A percentile compares a stretch with the other conserved stretches of the same genome.
These are phyloP conservation scores for Drosophila persimilis DNA, from an alignment of 1,140 invertebrate species.

Conservation along the genomic window DNA sequence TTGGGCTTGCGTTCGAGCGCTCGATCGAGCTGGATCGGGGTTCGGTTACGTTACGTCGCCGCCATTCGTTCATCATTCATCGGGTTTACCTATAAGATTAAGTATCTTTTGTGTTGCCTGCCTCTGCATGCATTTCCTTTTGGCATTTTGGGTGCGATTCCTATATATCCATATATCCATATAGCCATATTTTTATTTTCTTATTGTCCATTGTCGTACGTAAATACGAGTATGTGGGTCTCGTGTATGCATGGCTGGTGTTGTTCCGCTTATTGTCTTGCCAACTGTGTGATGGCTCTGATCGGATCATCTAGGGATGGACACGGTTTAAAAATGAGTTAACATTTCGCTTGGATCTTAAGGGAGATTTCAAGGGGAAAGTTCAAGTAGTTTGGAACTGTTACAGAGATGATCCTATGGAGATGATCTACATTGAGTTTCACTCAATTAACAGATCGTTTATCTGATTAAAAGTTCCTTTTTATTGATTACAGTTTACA, in stretches of 20 bases:
- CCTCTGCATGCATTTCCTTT: conserved; percentile 58
- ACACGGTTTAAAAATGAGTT: conserved; percentile 29
- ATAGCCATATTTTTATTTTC: conserved; percentile 35
- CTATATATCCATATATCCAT: conserved; percentile 47
- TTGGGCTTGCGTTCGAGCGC: conserved; percentile 74
- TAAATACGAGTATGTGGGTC: conserved; percentile 17
- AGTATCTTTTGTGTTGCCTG: conserved; percentile 67
- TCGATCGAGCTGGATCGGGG: conserved; percentile 52
- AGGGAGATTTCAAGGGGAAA: conserved; percentile 1
- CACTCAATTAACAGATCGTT: conserved; percentile 31
- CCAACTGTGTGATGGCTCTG: conserved; percentile 40
- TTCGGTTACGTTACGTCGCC: conserved; percentile 62
- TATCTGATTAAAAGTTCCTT: background rate
- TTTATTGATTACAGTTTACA: too few species aligned
- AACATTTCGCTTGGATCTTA: conserved; percentile 31
- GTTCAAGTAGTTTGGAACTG: background rate
- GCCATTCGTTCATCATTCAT: conserved; percentile 78
- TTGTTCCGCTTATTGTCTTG: conserved; percentile 37
- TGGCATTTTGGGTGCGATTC: conserved; percentile 52
- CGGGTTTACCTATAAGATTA: conserved; percentile 79
- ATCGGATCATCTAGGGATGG: conserved; percentile 51
- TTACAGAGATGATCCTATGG: conserved; percentile 2
- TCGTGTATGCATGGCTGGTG: conserved; percentile 8
- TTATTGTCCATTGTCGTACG: conserved; percentile 64
- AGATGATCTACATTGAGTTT: conserved; percentile 25